A percentile compares a stretch with the other conserved stretches of the same genome.
phyloP scores from a whole-genome alignment of 2,888 invertebrate species.

The Netelia inedita region DNA sequence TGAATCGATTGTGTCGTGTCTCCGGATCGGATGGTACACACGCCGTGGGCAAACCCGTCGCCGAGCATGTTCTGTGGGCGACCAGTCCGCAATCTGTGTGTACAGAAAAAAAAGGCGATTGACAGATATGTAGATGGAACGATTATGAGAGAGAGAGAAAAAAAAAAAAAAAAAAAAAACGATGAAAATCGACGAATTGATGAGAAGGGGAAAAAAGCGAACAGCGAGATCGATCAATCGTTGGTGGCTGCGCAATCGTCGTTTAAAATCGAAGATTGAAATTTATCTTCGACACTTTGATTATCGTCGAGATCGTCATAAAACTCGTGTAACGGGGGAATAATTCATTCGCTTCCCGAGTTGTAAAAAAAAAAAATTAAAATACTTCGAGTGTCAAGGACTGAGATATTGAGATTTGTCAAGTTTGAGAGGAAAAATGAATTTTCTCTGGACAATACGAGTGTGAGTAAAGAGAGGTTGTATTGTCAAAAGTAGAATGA shows the following conservation, averaged over 20 bases:
- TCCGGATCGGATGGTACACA: slow-evolving; percentile 85
- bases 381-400: slow-evolving; percentile 4
- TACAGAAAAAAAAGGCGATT: slow-evolving; percentile 54
- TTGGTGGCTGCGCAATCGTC: slow-evolving; percentile 19
- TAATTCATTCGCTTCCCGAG: background rate
- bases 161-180: slow-evolving; percentile 40
- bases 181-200: slow-evolving; percentile 2
- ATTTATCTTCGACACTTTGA: slow-evolving; percentile 38
- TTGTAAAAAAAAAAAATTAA: background rate
- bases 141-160: slow-evolving; percentile 42
- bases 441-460: too few relatives aligned
- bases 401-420: background rate
- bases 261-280: slow-evolving; percentile 30
- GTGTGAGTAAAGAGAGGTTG: too few relatives aligned
- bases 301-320: slow-evolving; percentile 45
- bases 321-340: background rate
- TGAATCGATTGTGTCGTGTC: slow-evolving; percentile 80
- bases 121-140: slow-evolving; percentile 18
- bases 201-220: background rate
- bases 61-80: slow-evolving; percentile 90
- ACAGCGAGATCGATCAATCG: slow-evolving; percentile 46
- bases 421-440: too few relatives aligned
- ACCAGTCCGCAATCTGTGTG: slow-evolving; percentile 89
- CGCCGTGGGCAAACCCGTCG: slow-evolving; percentile 87
- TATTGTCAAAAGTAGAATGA: too few relatives aligned